Percentiles rank a stretch among this genome's conserved stretches.
Evolutionary conservation across 2,888 invertebrate species (phyloP).

Genomic region (Agrenia bidenticulata): DNA sequence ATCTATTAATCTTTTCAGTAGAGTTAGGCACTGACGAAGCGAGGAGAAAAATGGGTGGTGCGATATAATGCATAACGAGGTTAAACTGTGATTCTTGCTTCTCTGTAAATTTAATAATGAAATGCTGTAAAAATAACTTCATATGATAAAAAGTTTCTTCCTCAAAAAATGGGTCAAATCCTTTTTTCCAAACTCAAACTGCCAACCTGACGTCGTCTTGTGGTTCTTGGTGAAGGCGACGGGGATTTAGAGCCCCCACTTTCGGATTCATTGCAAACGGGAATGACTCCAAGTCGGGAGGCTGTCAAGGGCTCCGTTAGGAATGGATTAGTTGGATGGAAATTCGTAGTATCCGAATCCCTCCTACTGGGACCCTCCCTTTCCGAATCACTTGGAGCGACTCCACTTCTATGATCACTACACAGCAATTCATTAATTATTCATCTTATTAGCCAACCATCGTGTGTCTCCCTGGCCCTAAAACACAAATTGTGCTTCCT

Average conservation of each 20-base stretch:
- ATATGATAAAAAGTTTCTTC: too few species aligned
- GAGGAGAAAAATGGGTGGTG: conserved; percentile 99
- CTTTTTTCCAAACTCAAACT: too few species aligned
- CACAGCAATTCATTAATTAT: conserved; percentile 11
- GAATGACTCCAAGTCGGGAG: conserved; percentile 64
- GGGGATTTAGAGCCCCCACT: conserved; percentile 85
- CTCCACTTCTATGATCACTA: conserved; percentile 90
- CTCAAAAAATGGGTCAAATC: too few species aligned
- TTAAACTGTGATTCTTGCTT: conserved; percentile 87
- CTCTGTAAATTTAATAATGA: conserved; percentile 63
- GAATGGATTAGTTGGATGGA: conserved; percentile 55
- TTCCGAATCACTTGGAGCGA: conserved; percentile 87
- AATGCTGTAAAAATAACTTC: too few species aligned
- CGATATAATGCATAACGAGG: conserved; percentile 94
- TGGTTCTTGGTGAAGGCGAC: conserved; percentile 70
- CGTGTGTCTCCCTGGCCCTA: background rate
- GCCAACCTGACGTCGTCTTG: conserved; percentile 69
- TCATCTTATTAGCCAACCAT: background rate
- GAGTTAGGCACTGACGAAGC: conserved; percentile 95
- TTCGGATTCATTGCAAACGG: conserved; percentile 74
- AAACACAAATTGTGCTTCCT: background rate
- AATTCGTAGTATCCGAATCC: conserved; percentile 62
- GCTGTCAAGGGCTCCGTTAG: conserved; percentile 35
- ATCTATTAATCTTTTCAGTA: conserved; percentile 92
- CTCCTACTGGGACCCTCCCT: conserved; percentile 74